phyloP scores from a whole-genome alignment of 2,888 invertebrate genomes.

The Drosophila mimica region DNA sequence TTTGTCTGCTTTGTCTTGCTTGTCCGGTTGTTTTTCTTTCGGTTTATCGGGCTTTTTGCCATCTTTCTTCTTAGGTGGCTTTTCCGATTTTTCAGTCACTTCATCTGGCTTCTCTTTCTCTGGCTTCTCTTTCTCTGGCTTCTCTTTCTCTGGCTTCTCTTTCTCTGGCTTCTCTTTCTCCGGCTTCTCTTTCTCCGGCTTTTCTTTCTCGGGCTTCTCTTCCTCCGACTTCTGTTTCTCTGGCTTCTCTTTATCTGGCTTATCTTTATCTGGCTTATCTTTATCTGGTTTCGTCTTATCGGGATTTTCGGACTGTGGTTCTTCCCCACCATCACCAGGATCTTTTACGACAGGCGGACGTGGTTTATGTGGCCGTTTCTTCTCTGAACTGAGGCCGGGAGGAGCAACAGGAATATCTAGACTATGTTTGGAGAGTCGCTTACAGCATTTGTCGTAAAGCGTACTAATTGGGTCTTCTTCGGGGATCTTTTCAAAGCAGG shows the following conservation, averaged over 20 bases:
- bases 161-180: background rate
- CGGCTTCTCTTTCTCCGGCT: background rate
- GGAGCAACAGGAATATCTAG: background rate
- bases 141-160: background rate
- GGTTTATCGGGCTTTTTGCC: background rate
- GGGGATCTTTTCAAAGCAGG: constrained; percentile 33
- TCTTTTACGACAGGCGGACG: background rate
- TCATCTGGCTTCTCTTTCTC: background rate
- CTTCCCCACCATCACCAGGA: background rate
- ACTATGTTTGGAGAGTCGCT: background rate
- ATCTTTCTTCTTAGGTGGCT: background rate
- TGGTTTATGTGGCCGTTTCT: background rate
- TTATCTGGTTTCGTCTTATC: background rate
- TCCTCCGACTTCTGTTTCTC: background rate
- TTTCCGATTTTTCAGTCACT: background rate
- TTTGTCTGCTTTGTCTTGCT: background rate
- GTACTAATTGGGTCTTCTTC: background rate
- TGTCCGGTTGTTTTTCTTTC: background rate
- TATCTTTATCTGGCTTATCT: background rate
- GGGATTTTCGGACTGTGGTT: background rate
- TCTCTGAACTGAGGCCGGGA: no score
- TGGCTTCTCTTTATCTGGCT: background rate
- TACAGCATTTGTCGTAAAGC: constrained; percentile 40
- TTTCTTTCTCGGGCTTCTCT: background rate
- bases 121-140: background rate